Percentiles rank a stretch among this genome's conserved stretches.
phyloP scores from a whole-genome alignment of 30 jellyfish, hydroid and myxozoan species.

The Cassiopea xamachana region DNA sequence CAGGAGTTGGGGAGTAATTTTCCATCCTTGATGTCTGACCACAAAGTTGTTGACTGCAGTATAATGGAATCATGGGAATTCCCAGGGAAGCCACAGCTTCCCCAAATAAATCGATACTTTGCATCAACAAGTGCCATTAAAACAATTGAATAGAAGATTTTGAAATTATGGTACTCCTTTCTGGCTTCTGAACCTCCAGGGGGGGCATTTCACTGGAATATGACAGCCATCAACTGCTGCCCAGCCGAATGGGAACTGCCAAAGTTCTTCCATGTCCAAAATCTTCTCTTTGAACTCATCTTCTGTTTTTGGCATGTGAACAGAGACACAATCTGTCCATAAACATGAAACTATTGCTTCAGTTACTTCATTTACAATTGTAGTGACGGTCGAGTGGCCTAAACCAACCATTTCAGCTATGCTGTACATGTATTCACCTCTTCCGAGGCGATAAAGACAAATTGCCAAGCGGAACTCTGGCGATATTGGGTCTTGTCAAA shows the following conservation, averaged over 20 bases:
- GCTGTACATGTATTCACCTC: constrained; percentile 28
- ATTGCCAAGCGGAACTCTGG: constrained; percentile 3
- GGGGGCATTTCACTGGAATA: not conserved
- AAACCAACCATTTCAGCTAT: constrained; percentile 29
- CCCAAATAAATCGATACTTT: not conserved
- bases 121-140: not conserved
- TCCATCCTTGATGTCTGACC: not conserved
- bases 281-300: not conserved
- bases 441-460: constrained; percentile 18
- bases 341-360: not conserved
- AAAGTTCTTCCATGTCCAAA: not conserved
- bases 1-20: not conserved
- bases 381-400: constrained; percentile 12
- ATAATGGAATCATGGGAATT: not conserved
- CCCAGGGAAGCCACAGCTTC: not conserved
- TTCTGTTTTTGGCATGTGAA: not conserved
- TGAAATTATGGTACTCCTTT: not conserved
- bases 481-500: not conserved
- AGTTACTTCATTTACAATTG: not conserved
- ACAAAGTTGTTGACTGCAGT: not conserved
- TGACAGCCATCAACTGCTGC: not conserved
- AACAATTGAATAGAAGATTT: not conserved
- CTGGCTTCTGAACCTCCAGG: not conserved
- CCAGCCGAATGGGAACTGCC: not conserved
- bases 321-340: not conserved